A percentile compares a stretch with the other conserved stretches of the same genome.
phyloP scores from a whole-genome alignment of 2,888 invertebrate species.

The Melitaea athalia region DNA sequence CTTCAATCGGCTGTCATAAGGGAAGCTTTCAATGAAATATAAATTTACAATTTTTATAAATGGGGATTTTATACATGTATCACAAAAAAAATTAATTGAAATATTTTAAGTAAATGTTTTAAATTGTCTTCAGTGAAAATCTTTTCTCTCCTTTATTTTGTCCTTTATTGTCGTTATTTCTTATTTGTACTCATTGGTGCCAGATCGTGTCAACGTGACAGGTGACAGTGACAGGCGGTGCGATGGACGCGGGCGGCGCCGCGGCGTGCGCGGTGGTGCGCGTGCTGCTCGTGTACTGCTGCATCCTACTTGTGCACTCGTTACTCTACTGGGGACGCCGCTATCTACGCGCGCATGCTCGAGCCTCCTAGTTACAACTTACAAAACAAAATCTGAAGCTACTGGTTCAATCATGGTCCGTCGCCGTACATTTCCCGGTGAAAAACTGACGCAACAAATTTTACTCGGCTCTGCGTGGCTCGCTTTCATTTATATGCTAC shows the following conservation, averaged over 20 bases:
- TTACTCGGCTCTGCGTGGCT: conserved; percentile 50
- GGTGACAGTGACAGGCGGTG: conserved; percentile 42
- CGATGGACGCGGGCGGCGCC: conserved; percentile 33
- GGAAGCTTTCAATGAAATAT: too few species aligned
- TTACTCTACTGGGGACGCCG: conserved; percentile 60
- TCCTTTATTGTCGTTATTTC: too few species aligned
- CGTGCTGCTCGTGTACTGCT: conserved; percentile 55
- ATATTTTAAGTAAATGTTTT: too few species aligned
- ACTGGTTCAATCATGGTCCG: conserved; percentile 26
- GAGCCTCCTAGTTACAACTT: background rate
- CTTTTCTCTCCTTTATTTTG: too few species aligned
- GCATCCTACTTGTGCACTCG: conserved; percentile 57
- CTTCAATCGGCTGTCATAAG: too few species aligned
- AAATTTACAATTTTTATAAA: too few species aligned
- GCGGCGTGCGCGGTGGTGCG: conserved; percentile 50
- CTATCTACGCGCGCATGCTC: conserved; percentile 44
- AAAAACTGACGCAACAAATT: conserved; percentile 43
- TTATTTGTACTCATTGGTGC: background rate
- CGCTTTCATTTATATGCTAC: conserved; percentile 53
- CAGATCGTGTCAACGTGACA: background rate
- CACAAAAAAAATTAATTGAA: too few species aligned
- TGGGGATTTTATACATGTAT: too few species aligned
- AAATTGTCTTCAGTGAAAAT: too few species aligned
- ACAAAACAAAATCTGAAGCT: background rate
- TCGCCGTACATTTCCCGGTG: conserved; percentile 44